Percentiles rank a stretch among this genome's conserved stretches.
phyloP scores from a whole-genome alignment of 2,113 vertebrate species.

The Rynchops niger region DNA sequence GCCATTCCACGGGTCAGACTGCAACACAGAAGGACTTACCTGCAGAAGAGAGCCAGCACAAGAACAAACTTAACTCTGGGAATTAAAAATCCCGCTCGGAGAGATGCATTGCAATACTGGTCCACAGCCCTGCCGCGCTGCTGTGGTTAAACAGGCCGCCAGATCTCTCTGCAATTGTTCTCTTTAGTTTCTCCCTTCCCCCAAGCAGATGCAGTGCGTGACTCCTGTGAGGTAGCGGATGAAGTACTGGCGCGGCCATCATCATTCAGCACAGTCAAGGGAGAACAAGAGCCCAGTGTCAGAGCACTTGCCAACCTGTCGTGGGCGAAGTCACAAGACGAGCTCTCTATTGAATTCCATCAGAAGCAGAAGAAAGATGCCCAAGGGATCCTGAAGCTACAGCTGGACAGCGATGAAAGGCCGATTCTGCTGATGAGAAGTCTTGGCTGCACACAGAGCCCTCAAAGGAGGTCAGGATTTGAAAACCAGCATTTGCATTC shows the following conservation, averaged over 20 bases:
- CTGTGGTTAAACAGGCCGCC: not conserved
- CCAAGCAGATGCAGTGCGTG: not conserved
- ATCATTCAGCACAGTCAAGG: not conserved
- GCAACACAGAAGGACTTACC: not conserved
- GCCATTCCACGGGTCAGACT: not conserved
- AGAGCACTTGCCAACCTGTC: not conserved
- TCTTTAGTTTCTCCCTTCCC: not conserved
- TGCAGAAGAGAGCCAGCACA: not conserved
- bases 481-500: not conserved
- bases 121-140: not conserved
- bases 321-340: not conserved
- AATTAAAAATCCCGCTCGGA: not conserved
- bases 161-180: not conserved
- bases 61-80: not conserved
- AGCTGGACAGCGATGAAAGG: not conserved
- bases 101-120: not conserved
- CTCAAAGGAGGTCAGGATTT: not conserved
- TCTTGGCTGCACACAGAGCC: not conserved
- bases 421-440: not conserved
- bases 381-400: not conserved
- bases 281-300: slow-evolving; percentile 39
- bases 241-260: not conserved
- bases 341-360: not conserved
- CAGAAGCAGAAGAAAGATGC: not conserved
- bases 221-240: not conserved